phyloP scores from a whole-genome alignment of 2,797 vertebrate genomes.

The Synaphobranchus kaupii region DNA sequence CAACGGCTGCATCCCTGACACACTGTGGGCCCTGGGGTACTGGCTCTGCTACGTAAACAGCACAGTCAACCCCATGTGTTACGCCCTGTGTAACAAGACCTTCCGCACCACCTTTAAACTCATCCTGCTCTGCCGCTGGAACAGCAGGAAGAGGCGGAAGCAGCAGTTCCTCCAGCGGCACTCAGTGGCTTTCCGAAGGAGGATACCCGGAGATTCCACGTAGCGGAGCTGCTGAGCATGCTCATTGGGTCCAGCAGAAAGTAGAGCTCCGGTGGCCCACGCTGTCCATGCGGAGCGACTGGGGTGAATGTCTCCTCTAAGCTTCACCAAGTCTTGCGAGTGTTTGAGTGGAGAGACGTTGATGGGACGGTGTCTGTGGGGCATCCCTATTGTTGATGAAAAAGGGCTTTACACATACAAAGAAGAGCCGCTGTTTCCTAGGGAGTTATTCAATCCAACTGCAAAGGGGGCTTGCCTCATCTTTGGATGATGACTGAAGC shows the following conservation, averaged over 20 bases:
- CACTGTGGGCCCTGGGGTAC: conserved; percentile 92
- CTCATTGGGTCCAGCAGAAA: background rate
- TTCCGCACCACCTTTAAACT: conserved; percentile 97
- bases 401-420: conserved; percentile 68
- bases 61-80: conserved; percentile 98
- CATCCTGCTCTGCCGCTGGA: conserved; percentile 91
- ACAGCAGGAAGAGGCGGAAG: conserved; percentile 82
- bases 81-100: conserved; percentile 96
- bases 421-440: conserved; percentile 67
- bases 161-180: conserved; percentile 89
- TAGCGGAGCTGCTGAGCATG: conserved; percentile 59
- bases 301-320: background rate
- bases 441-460: conserved; percentile 33
- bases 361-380: conserved; percentile 15
- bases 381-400: conserved; percentile 37
- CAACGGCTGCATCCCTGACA: conserved; percentile 81
- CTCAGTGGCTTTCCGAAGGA: conserved; percentile 87
- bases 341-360: conserved; percentile 34
- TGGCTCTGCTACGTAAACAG: conserved; percentile 99
- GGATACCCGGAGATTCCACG: conserved; percentile 81
- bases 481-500: background rate
- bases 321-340: background rate
- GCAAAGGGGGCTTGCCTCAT: background rate
- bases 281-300: background rate
- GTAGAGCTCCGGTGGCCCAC: background rate